Conservation (phyloP, 1,140 invertebrate genomes). For the Drosophila ogumai region DNA sequence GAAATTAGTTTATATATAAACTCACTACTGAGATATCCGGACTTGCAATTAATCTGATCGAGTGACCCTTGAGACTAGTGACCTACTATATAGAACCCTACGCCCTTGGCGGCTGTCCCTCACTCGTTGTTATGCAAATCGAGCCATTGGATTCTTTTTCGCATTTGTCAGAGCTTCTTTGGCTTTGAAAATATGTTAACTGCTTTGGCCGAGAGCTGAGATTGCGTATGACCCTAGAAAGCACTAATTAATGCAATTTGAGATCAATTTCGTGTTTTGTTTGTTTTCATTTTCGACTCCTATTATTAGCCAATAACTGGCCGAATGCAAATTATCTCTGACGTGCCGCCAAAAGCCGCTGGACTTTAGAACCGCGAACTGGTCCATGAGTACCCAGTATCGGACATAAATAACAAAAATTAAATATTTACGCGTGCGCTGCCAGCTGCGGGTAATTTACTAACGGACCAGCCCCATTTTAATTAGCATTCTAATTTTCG, state of each 20-base stretch:
- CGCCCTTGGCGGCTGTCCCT: constrained; percentile 21
- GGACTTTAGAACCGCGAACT: constrained; percentile 27
- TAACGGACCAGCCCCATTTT: constrained; percentile 17
- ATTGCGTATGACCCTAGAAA: constrained; percentile 6
- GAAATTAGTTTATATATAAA: constrained; percentile 14
- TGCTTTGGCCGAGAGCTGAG: constrained; percentile 25
- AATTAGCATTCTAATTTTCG: constrained; percentile 39
- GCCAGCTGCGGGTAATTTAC: constrained; percentile 18
- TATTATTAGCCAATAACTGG: constrained; percentile 21
- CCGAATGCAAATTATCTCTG: constrained; percentile 9
- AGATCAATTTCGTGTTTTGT: not conserved
- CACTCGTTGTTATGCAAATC: constrained; percentile 30
- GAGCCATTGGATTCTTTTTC: constrained; percentile 3
- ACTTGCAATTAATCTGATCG: constrained; percentile 30
- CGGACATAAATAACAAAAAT: constrained; percentile 27
- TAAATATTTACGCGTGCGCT: constrained; percentile 30
- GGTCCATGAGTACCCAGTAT: constrained; percentile 8
- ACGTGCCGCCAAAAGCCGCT: constrained; percentile 32
- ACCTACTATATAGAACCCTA: constrained; percentile 45
- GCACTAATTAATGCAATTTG: constrained; percentile 38
- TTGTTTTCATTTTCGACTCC: not conserved
- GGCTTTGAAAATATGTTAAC: constrained; percentile 35
- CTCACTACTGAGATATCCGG: not conserved
- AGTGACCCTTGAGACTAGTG: constrained; percentile 29
- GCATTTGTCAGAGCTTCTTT: not conserved